Percentiles rank a stretch among this genome's conserved stretches.
phyloP scores from a whole-genome alignment of 2,888 invertebrate species.

The Mythimna pallens region DNA sequence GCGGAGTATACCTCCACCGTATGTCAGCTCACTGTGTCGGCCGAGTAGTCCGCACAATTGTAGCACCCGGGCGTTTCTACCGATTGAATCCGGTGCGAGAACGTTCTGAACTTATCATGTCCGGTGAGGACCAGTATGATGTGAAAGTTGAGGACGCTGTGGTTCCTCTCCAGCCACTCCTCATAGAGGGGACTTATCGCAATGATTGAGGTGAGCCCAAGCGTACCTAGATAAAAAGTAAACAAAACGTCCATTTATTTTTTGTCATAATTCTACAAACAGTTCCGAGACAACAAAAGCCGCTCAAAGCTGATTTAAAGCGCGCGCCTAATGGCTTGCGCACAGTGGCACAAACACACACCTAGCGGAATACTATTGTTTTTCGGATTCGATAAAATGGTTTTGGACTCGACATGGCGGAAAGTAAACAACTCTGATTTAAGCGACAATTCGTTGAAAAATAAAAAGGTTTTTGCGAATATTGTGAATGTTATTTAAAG shows the following conservation, averaged over 20 bases:
- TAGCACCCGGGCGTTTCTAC: too few species aligned
- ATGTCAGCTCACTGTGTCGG: too few species aligned
- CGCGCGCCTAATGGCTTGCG: conserved; percentile 12
- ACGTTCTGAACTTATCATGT: too few species aligned
- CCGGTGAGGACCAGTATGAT: too few species aligned
- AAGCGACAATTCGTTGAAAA: conserved; percentile 7
- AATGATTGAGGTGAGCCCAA: background rate
- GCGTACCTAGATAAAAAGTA: background rate
- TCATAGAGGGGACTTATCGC: too few species aligned
- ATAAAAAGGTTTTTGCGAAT: background rate
- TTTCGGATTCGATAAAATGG: conserved; percentile 21
- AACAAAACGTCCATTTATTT: conserved; percentile 6
- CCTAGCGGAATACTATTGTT: conserved; percentile 13
- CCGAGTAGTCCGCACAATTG: too few species aligned
- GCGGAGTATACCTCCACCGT: too few species aligned
- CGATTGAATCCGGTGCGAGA: too few species aligned
- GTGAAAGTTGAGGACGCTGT: too few species aligned
- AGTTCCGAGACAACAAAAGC: conserved; percentile 7
- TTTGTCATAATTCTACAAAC: conserved; percentile 9
- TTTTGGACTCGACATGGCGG: conserved; percentile 15
- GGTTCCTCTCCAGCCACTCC: too few species aligned
- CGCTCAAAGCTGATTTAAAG: conserved; percentile 35
- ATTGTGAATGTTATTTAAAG: conserved; percentile 13
- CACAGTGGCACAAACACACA: conserved; percentile 9
- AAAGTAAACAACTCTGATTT: conserved; percentile 27